Evolutionary conservation across 1,140 invertebrate genomes (phyloP).

Genomic region (Sitophilus oryzae): DNA sequence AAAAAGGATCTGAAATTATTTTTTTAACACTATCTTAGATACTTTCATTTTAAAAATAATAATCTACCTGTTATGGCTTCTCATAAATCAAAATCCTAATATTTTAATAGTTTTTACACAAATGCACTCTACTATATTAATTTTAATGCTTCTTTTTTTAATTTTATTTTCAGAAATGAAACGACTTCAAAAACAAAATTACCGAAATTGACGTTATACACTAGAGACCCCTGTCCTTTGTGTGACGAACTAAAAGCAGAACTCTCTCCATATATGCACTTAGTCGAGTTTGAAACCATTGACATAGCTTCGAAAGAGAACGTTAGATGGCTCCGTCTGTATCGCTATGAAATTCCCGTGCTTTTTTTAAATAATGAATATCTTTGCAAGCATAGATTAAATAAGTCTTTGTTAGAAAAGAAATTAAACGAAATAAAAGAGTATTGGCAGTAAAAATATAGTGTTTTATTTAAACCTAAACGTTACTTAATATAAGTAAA

Average conservation of each 20-base stretch:
- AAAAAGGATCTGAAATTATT: too few species aligned
- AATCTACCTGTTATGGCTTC: too few species aligned
- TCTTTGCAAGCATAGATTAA: slow-evolving; percentile 75
- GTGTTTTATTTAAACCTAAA: neutral
- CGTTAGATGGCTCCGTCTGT: slow-evolving; percentile 65
- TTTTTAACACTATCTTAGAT: too few species aligned
- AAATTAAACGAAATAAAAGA: slow-evolving; percentile 40
- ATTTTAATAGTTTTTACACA: too few species aligned
- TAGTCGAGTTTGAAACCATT: slow-evolving; percentile 58
- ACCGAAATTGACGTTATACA: slow-evolving; percentile 69
- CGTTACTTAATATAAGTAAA: neutral
- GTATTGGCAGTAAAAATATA: neutral
- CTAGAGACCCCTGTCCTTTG: slow-evolving; percentile 72
- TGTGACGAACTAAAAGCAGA: slow-evolving; percentile 74
- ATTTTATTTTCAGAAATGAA: slow-evolving; percentile 25
- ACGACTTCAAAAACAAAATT: too few species aligned
- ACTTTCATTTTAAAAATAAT: too few species aligned
- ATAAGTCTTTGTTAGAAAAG: slow-evolving; percentile 50
- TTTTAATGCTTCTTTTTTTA: too few species aligned
- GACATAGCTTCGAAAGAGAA: slow-evolving; percentile 71
- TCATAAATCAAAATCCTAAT: too few species aligned
- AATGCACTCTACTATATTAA: too few species aligned
- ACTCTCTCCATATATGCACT: slow-evolving; percentile 55
- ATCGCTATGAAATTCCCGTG: slow-evolving; percentile 80
- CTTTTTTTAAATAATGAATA: slow-evolving; percentile 77